phyloP scores from a whole-genome alignment of 30 jellyfish, hydroid and myxozoan genomes.

The Hydractinia echinata region DNA sequence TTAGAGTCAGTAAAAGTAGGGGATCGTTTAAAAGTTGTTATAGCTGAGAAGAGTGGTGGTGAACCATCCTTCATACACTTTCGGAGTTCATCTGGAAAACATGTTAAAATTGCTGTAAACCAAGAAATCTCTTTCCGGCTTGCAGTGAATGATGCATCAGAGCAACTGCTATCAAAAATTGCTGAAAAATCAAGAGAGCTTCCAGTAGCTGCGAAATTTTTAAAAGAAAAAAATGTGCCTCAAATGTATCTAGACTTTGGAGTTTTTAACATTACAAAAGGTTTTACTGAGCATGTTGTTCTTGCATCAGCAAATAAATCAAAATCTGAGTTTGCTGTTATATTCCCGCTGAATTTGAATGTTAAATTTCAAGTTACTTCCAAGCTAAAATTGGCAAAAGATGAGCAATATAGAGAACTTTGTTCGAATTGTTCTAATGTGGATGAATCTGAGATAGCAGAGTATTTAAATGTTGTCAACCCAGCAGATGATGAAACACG shows the following conservation, averaged over 20 bases:
- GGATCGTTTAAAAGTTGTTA: conserved; percentile 73
- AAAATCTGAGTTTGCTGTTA: conserved; percentile 16
- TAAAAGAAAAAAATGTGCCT: background rate
- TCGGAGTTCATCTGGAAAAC: conserved; percentile 80
- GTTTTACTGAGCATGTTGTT: conserved; percentile 31
- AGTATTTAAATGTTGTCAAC: conserved; percentile 7
- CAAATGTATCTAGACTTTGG: conserved; percentile 14
- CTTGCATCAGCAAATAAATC: conserved; percentile 25
- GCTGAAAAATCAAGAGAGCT: conserved; percentile 38
- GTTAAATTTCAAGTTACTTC: conserved; percentile 33
- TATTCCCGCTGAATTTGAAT: conserved; percentile 30
- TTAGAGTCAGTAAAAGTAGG: conserved; percentile 36
- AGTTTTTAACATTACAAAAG: conserved; percentile 14
- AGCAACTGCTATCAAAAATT: conserved; percentile 21
- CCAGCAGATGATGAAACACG: conserved; percentile 19
- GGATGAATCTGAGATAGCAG: conserved; percentile 14
- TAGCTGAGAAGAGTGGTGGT: conserved; percentile 56
- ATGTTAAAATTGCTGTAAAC: conserved; percentile 55
- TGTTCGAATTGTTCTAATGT: conserved; percentile 14
- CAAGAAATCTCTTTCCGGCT: conserved; percentile 29
- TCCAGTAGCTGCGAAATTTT: conserved; percentile 25
- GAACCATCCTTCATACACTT: conserved; percentile 83
- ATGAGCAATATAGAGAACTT: conserved; percentile 26
- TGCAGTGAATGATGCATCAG: conserved; percentile 44
- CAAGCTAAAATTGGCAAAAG: conserved; percentile 31